These are phyloP conservation scores for Tipula helvola DNA, from an alignment of 2,888 invertebrate species.

Conservation along the genomic window DNA sequence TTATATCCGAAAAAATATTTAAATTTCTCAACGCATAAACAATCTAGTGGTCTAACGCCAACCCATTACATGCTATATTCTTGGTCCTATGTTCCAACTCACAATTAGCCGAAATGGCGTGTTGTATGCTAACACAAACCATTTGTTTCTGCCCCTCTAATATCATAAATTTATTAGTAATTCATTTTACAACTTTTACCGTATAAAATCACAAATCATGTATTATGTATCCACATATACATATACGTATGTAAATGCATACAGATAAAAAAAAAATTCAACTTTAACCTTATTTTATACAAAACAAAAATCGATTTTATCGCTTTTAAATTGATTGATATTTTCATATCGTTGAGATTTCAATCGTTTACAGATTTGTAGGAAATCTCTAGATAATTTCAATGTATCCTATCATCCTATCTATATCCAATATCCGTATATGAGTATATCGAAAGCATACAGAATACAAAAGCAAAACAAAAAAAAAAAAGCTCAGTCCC, in stretches of 20 bases:
- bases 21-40: too few species aligned
- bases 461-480: neutral
- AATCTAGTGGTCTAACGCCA: too few species aligned
- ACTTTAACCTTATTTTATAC: neutral
- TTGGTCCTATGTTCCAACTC: too few species aligned
- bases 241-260: neutral
- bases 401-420: neutral
- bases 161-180: neutral
- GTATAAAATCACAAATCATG: neutral
- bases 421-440: neutral
- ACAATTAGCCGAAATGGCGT: too few species aligned
- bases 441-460: neutral
- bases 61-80: too few species aligned
- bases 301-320: neutral
- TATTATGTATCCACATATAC: neutral
- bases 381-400: slow-evolving; percentile 4
- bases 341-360: neutral
- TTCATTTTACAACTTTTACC: neutral
- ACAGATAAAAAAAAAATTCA: neutral
- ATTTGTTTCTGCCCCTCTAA: neutral
- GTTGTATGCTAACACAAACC: too few species aligned
- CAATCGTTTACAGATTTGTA: neutral
- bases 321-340: slow-evolving; percentile 4
- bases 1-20: too few species aligned
- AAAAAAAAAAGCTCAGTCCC: neutral